Conservation (phyloP, 2,888 invertebrate species). For the Pseudococcus longispinus region DNA sequence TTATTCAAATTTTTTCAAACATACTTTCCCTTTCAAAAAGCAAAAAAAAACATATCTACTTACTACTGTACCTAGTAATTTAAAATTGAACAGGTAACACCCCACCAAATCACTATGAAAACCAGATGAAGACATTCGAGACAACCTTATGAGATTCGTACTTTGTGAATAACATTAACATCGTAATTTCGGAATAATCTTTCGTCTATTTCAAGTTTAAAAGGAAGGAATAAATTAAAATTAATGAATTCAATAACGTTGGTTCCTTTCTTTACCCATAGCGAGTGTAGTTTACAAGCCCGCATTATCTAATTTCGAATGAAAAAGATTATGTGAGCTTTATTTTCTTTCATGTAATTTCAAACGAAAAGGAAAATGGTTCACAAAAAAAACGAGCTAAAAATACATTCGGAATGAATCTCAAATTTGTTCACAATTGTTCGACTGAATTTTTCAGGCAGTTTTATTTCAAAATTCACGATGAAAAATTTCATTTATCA, state of each 20-base stretch:
- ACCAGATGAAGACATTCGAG: not conserved
- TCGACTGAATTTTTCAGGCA: too few species aligned
- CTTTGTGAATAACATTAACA: not conserved
- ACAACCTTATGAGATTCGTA: not conserved
- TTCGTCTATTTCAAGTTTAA: conserved; percentile 10
- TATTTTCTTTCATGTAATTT: not conserved
- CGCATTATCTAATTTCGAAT: not conserved
- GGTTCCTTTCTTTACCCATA: not conserved
- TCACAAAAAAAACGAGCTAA: not conserved
- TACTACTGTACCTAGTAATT: not conserved
- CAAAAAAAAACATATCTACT: not conserved
- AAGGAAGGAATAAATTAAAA: conserved; percentile 10
- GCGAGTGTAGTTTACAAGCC: not conserved
- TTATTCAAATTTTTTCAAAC: too few species aligned
- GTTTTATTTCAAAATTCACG: too few species aligned
- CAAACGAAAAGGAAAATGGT: not conserved
- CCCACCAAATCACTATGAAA: not conserved
- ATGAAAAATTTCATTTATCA: not conserved
- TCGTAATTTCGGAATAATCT: not conserved
- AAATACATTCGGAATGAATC: not conserved
- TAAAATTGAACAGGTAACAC: not conserved
- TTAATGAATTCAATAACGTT: conserved; percentile 1
- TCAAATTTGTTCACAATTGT: not conserved
- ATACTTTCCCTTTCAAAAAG: not conserved
- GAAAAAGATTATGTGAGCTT: not conserved